Conservation (phyloP, 2,888 invertebrate species). For the Tinea semifulvella region DNA sequence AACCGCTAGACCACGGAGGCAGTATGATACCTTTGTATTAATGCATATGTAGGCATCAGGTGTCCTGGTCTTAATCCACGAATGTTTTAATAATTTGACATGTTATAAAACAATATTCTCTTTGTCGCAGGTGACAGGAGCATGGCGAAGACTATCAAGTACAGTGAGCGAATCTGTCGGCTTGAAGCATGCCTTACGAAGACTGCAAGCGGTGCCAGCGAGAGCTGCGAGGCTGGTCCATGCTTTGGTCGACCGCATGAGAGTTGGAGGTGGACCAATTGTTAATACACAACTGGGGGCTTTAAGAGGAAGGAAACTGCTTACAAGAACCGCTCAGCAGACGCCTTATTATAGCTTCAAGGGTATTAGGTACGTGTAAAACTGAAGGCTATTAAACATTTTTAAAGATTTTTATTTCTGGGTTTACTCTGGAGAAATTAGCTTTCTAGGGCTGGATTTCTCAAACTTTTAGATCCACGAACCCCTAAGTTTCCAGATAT, state of each 20-base stretch:
- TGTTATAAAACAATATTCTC: too few relatives aligned
- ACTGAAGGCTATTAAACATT: too few relatives aligned
- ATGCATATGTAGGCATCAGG: too few relatives aligned
- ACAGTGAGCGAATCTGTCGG: constrained; percentile 60
- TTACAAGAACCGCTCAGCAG: constrained; percentile 45
- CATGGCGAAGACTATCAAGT: constrained; percentile 54
- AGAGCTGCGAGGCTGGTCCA: constrained; percentile 58
- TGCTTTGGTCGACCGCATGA: constrained; percentile 57
- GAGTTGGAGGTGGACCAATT: constrained; percentile 59
- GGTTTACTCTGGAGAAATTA: too few relatives aligned
- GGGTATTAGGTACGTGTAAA: constrained; percentile 45
- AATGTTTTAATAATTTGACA: too few relatives aligned
- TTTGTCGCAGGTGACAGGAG: constrained; percentile 45
- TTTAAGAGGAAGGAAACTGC: constrained; percentile 48
- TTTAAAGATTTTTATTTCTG: too few relatives aligned
- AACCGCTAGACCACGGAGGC: too few relatives aligned
- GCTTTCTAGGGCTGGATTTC: too few relatives aligned
- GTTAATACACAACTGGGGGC: constrained; percentile 46
- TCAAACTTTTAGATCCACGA: too few relatives aligned
- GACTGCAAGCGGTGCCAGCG: constrained; percentile 55
- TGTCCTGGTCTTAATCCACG: too few relatives aligned
- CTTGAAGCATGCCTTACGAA: constrained; percentile 52
- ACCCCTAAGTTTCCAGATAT: too few relatives aligned
- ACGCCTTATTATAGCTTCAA: constrained; percentile 58
- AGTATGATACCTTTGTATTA: too few relatives aligned